These are phyloP conservation scores for Aeoliscus strigatus DNA, from an alignment of 2,797 vertebrate genomes.

Conservation along the genomic window DNA sequence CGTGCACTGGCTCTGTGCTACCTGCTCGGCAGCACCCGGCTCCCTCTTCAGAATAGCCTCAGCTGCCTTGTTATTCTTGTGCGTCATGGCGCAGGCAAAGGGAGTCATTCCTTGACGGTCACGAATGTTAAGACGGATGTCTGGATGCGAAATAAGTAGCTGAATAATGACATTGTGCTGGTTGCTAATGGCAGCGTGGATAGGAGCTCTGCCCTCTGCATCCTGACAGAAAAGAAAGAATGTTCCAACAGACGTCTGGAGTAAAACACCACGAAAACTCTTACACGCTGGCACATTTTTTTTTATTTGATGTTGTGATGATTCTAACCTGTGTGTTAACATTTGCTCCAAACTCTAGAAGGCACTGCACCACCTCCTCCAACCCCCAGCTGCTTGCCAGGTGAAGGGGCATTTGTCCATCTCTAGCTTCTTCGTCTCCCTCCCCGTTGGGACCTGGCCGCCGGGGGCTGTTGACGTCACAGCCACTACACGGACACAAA, in stretches of 20 bases:
- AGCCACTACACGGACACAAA: conserved; percentile 74
- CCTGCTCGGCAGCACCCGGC: conserved; percentile 94
- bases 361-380: conserved; percentile 96
- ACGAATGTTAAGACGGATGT: conserved; percentile 87
- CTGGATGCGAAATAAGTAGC: conserved; percentile 93
- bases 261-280: not conserved
- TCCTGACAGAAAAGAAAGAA: conserved; percentile 72
- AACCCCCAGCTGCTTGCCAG: conserved; percentile 94
- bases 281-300: not conserved
- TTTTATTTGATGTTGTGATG: not conserved
- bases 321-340: conserved; percentile 89
- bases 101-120: conserved; percentile 96
- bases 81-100: conserved; percentile 96
- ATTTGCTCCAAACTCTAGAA: conserved; percentile 95
- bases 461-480: conserved; percentile 91
- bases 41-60: conserved; percentile 96
- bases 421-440: conserved; percentile 93
- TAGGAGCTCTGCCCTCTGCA: conserved; percentile 90
- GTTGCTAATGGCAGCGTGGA: conserved; percentile 94
- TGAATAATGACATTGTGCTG: conserved; percentile 95
- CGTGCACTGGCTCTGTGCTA: conserved; percentile 33
- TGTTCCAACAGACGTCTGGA: not conserved
- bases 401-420: conserved; percentile 92
- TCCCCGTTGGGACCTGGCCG: conserved; percentile 88
- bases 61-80: conserved; percentile 97